phyloP scores from a whole-genome alignment of 35 echinoderm and acorn worm species.

The Patiria miniata region DNA sequence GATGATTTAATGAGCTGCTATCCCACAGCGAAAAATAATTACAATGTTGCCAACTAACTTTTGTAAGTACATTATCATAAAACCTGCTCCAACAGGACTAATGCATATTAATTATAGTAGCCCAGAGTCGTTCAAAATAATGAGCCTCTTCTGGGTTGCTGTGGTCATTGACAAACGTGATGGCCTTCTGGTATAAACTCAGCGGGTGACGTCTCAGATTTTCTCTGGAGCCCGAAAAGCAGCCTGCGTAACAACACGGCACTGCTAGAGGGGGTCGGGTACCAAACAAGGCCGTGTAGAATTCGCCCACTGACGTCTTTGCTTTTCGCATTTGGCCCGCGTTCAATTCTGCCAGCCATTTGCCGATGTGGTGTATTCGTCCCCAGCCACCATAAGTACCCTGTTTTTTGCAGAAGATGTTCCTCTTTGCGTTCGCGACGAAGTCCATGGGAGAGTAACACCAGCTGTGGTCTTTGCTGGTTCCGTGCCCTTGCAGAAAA shows the following conservation, averaged over 20 bases:
- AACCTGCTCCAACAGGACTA: too few species aligned
- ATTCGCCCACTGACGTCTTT: background rate
- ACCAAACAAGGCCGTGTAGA: background rate
- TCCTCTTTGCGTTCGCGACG: too few species aligned
- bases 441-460: background rate
- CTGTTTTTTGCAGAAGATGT: background rate
- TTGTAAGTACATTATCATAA: too few species aligned
- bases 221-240: background rate
- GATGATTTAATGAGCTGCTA: too few species aligned
- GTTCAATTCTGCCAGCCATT: background rate
- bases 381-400: background rate
- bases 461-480: background rate
- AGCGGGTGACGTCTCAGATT: background rate
- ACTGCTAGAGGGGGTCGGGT: background rate
- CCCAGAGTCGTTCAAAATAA: constrained; percentile 11
- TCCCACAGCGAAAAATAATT: too few species aligned
- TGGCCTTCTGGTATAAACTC: background rate
- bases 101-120: background rate
- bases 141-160: background rate
- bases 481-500: too few species aligned
- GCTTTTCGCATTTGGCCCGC: background rate
- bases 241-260: background rate
- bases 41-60: too few species aligned
- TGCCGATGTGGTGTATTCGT: background rate
- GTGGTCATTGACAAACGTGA: background rate